Conservation (phyloP, 2,113 vertebrate species). For the Etia nguti region DNA sequence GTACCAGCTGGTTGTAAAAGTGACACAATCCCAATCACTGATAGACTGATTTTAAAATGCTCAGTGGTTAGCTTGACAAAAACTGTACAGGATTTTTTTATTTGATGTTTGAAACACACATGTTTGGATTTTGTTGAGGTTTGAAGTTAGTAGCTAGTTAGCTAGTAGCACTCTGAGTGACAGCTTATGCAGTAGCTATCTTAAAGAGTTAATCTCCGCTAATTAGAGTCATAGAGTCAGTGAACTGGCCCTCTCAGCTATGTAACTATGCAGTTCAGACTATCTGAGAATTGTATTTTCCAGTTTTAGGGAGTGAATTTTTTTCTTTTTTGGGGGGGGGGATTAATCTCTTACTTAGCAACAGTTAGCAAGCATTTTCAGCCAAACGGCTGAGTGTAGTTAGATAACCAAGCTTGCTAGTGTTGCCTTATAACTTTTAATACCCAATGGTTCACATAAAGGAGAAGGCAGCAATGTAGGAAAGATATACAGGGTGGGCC, state of each 20-base stretch:
- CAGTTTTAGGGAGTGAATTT: not conserved
- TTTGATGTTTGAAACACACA: not conserved
- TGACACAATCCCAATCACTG: not conserved
- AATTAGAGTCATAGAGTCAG: not conserved
- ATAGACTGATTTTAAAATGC: not conserved
- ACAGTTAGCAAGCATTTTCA: not conserved
- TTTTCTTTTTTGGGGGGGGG: no score
- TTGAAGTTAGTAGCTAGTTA: not conserved
- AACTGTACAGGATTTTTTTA: not conserved
- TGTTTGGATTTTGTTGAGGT: not conserved
- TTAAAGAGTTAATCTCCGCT: not conserved
- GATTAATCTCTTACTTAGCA: not conserved
- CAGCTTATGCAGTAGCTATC: not conserved
- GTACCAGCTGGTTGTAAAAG: not conserved
- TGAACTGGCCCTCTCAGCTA: not conserved
- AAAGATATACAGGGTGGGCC: no score
- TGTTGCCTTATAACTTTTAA: not conserved
- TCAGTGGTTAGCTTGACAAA: not conserved
- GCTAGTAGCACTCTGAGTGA: fast-evolving
- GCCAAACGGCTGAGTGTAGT: not conserved
- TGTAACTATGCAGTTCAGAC: not conserved
- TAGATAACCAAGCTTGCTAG: not conserved
- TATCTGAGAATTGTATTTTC: not conserved
- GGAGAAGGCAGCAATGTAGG: not conserved
- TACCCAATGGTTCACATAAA: not conserved